phyloP scores from a whole-genome alignment of 2,113 vertebrate genomes.

The Dromiciops gliroides region DNA sequence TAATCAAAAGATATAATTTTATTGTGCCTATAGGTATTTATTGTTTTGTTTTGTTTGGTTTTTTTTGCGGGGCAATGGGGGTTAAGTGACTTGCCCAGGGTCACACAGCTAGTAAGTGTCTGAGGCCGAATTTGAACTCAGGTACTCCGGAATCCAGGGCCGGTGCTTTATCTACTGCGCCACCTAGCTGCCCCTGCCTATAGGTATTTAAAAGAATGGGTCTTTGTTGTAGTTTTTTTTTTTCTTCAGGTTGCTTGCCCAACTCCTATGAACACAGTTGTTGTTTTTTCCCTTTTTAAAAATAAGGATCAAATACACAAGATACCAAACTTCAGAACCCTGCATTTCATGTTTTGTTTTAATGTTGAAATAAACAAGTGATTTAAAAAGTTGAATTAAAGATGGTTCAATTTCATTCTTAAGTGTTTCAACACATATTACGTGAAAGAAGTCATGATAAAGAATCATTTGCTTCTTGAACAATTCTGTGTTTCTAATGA shows the following conservation, averaged over 20 bases:
- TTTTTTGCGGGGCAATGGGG: too few species aligned
- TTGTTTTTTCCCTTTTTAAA: neutral
- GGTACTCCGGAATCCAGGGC: too few species aligned
- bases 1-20: neutral
- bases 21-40: neutral
- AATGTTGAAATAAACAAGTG: neutral
- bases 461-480: neutral
- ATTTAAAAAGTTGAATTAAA: neutral
- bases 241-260: neutral
- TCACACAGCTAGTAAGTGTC: too few species aligned
- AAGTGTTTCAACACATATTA: neutral
- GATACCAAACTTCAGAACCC: neutral
- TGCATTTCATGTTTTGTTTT: neutral
- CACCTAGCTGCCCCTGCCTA: too few species aligned
- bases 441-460: neutral
- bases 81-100: too few species aligned
- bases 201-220: neutral
- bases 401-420: neutral
- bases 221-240: too few species aligned
- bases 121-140: too few species aligned
- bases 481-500: slow-evolving; percentile 33
- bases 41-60: too few species aligned
- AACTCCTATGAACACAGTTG: neutral
- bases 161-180: too few species aligned
- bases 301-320: neutral